Evolutionary conservation across 2,113 vertebrate genomes (phyloP), one percentile per base, ranked within the genome.

Genomic region (Brevimyrus niger): DNA sequence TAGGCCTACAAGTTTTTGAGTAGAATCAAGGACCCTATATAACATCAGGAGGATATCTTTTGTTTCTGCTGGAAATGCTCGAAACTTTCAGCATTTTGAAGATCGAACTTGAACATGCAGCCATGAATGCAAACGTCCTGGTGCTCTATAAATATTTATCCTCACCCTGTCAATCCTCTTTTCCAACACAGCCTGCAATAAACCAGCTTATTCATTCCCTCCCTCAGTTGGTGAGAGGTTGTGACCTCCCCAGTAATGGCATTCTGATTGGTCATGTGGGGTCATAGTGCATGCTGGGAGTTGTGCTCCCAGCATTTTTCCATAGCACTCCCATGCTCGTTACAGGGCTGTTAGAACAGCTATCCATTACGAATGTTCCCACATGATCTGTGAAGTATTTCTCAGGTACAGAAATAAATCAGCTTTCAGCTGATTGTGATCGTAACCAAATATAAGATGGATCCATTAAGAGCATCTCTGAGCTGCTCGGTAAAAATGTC

Each of bases 181-280:
- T 23, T 23, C 9, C n/a, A 27, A 65, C 61, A 27, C 9, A 65
- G n/a, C 61, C 61, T 3, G 9, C 3, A 65, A 27, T 65, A 27
- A 27, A 65, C 61, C 61, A 11, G 23, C 61, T 65, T 27, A 65
- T 65, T 65, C 61, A 27, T 65, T 27, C 61, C 61, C 82, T 86
- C 61, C 87, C 91, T 88, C 91, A 92, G 93, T 92, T 90, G 51
- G 94, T 90, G 89, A 61, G 89, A 87, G 92, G 91, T 90, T 91
- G 38, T 94, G 94, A 94, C 93, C 92, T 95, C 94, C 90, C 91
- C 91, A 91, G 91, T 94, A 95, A 95, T 94, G 90, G 92, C 92
- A 94, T 92, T 92, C 91, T 93, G 92, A 94, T 90, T 92, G 93
- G 94, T 92, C 92, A 92, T 23, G 65, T 90, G 90, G 90, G 89